Conservation (phyloP, 2,888 invertebrate species). For the Drosophila merina region DNA sequence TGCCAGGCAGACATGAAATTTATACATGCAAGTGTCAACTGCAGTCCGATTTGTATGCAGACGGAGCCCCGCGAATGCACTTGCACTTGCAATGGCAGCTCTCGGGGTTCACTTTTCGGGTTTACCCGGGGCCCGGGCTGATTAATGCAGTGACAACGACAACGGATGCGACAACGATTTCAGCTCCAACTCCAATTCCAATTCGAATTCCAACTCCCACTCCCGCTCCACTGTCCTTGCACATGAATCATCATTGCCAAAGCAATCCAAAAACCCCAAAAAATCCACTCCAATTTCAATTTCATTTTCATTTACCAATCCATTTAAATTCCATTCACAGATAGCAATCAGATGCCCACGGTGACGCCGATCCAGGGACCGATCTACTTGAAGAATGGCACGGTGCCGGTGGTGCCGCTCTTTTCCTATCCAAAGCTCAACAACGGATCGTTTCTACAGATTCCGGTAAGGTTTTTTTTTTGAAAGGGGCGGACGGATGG, state of each 20-base stretch:
- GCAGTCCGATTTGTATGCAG: conserved; percentile 67
- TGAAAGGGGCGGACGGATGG: not conserved
- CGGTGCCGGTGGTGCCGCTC: conserved; percentile 93
- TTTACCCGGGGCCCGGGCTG: conserved; percentile 56
- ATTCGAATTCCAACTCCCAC: conserved; percentile 1
- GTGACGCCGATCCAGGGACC: conserved; percentile 95
- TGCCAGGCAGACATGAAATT: conserved; percentile 59
- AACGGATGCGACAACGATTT: conserved; percentile 9
- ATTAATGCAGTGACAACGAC: conserved; percentile 53
- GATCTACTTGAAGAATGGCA: conserved; percentile 93
- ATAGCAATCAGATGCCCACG: conserved; percentile 84
- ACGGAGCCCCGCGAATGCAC: conserved; percentile 50
- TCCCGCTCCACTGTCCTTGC: conserved; percentile 46
- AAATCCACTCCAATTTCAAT: conserved; percentile 30
- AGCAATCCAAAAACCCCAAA: conserved; percentile 18
- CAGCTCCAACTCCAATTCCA: not conserved
- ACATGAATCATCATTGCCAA: conserved; percentile 54
- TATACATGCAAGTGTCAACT: conserved; percentile 63
- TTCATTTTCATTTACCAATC: conserved; percentile 20
- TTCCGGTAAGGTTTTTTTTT: conserved; percentile 89
- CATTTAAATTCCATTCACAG: conserved; percentile 50
- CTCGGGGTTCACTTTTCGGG: conserved; percentile 41
- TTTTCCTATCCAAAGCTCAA: conserved; percentile 93
- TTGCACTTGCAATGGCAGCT: conserved; percentile 47
- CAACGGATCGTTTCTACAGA: conserved; percentile 94